Percentiles rank a stretch among this genome's conserved stretches.
Conservation (phyloP, 2,797 vertebrate species). For the Chlorospingus flavigularis region DNA sequence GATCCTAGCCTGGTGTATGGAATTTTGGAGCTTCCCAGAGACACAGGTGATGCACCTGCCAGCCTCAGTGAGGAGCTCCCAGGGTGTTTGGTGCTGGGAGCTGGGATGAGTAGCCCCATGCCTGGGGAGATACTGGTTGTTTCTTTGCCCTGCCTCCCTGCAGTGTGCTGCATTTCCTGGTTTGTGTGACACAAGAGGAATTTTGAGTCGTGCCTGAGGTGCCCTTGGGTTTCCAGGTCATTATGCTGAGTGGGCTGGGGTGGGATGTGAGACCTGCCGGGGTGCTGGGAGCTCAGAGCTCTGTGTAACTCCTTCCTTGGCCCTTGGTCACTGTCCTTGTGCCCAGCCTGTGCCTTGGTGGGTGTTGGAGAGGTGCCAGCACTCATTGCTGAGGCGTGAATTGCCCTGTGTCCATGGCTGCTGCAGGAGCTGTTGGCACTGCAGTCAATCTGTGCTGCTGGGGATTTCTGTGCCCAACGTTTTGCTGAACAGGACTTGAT, state of each 20-base stretch:
- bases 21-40: background rate
- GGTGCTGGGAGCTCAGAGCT: background rate
- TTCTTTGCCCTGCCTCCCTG: background rate
- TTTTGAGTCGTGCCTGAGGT: fast-evolving
- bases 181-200: background rate
- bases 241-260: fast-evolving
- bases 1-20: fast-evolving
- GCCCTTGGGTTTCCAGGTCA: fast-evolving
- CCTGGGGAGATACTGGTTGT: background rate
- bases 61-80: background rate
- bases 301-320: background rate
- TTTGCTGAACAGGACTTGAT: background rate
- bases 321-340: background rate
- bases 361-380: background rate
- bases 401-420: background rate
- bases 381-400: background rate
- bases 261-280: background rate
- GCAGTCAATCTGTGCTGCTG: background rate
- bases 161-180: fast-evolving
- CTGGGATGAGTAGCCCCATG: background rate
- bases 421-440: background rate
- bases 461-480: background rate
- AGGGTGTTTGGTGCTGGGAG: background rate
- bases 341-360: background rate
- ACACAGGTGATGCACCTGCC: background rate